phyloP scores from a whole-genome alignment of 2,888 invertebrate species.

The Pogonocherus hispidulus region DNA sequence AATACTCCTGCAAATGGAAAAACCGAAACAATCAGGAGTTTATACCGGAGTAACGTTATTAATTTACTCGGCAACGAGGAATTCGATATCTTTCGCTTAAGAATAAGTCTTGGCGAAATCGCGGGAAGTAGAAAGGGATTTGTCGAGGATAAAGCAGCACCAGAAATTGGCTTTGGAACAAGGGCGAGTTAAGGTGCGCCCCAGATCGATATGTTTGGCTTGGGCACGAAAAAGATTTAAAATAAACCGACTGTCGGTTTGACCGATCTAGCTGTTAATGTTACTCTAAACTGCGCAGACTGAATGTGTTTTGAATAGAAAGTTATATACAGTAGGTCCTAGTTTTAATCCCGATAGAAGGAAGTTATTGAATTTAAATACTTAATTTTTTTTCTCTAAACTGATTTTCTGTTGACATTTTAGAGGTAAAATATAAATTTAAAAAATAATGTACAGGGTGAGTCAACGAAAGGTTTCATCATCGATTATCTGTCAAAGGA shows the following conservation, averaged over 20 bases:
- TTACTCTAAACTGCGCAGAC: too few relatives aligned
- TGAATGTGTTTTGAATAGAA: too few relatives aligned
- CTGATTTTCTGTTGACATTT: too few relatives aligned
- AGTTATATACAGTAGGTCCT: too few relatives aligned
- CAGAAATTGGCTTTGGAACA: conserved; percentile 57
- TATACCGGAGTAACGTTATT: not conserved
- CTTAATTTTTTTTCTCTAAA: too few relatives aligned
- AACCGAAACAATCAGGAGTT: not conserved
- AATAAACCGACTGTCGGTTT: not conserved
- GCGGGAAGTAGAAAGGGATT: conserved; percentile 59
- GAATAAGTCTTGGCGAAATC: conserved; percentile 51
- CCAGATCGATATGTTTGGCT: conserved; percentile 8
- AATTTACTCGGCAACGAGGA: conserved; percentile 5
- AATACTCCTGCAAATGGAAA: conserved; percentile 35
- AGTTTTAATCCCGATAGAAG: too few relatives aligned
- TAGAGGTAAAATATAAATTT: too few relatives aligned
- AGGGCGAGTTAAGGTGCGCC: conserved; percentile 22
- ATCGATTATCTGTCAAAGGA: too few relatives aligned
- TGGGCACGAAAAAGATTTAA: not conserved
- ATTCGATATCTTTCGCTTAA: conserved; percentile 37
- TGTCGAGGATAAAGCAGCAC: conserved; percentile 60
- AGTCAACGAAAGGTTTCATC: too few relatives aligned
- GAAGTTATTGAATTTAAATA: too few relatives aligned
- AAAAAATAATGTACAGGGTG: too few relatives aligned
- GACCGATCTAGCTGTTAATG: too few relatives aligned